Evolutionary conservation across 2,888 invertebrate genomes (phyloP).

Genomic region (Digitonthophagus gazella): DNA sequence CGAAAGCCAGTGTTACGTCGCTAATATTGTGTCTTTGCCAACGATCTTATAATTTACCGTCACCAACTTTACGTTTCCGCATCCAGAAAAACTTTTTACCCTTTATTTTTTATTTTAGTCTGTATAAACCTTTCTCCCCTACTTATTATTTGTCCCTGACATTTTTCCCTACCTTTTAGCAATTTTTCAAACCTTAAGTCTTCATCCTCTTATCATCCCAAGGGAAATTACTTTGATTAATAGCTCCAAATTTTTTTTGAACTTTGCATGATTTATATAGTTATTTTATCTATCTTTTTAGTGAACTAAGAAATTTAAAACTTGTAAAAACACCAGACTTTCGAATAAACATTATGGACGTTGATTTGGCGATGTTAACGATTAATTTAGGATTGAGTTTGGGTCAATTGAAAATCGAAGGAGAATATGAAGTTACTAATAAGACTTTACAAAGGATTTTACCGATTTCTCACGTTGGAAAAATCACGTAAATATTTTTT

Average conservation of each 20-base stretch:
- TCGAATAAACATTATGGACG: conserved; percentile 42
- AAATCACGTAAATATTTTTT: conserved; percentile 43
- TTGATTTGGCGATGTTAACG: conserved; percentile 42
- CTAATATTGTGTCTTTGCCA: not conserved
- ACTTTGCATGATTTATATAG: not conserved
- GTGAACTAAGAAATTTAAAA: conserved; percentile 44
- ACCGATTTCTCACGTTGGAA: conserved; percentile 45
- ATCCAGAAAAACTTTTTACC: not conserved
- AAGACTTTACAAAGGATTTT: conserved; percentile 43
- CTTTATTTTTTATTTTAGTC: conserved; percentile 1
- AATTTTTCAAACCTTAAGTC: conserved; percentile 12
- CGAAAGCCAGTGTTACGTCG: not conserved
- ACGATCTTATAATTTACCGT: not conserved
- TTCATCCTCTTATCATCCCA: not conserved
- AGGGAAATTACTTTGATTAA: not conserved
- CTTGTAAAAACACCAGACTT: conserved; percentile 46
- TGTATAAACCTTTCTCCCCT: too few species aligned
- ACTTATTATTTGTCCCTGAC: not conserved
- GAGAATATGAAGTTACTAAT: conserved; percentile 45
- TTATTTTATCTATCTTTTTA: conserved; percentile 31
- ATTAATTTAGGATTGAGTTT: conserved; percentile 42
- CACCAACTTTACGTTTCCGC: conserved; percentile 7
- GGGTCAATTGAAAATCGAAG: conserved; percentile 45
- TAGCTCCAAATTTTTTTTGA: not conserved
- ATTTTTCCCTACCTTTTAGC: conserved; percentile 3